A percentile compares a stretch with the other conserved stretches of the same genome.
Conservation (phyloP, 1,140 invertebrate species). For the Neodiprion virginianus region DNA sequence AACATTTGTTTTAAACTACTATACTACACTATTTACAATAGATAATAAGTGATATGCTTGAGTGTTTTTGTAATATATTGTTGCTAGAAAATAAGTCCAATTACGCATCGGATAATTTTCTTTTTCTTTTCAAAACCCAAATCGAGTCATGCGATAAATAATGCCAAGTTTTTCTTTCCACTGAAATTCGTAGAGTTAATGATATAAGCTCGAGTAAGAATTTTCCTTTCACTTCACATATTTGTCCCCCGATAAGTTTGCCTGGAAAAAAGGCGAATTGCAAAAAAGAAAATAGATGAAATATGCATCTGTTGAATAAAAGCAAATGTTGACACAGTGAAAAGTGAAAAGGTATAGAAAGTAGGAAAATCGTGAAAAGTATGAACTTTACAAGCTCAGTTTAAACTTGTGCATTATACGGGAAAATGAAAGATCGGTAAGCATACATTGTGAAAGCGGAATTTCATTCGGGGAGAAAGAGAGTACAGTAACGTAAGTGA, state of each 20-base stretch:
- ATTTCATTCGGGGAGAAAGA: background rate
- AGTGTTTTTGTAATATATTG: constrained; percentile 37
- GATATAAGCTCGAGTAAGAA: background rate
- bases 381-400: no score
- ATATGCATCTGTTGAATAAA: no score
- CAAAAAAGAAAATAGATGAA: no score
- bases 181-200: background rate
- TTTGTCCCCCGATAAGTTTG: no score
- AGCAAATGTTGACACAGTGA: no score
- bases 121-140: constrained; percentile 29
- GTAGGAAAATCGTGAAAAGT: no score
- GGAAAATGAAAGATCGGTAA: no score
- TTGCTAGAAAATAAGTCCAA: constrained; percentile 15
- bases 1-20: constrained; percentile 31
- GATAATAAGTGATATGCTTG: constrained; percentile 33
- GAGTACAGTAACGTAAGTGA: background rate
- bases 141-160: constrained; percentile 8
- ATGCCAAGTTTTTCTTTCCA: background rate
- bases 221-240: background rate
- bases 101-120: background rate
- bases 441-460: no score
- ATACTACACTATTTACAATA: constrained; percentile 47
- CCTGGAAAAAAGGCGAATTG: no score
- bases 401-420: no score
- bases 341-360: no score